Percentiles rank a stretch among this genome's conserved stretches.
Evolutionary conservation across 1,140 invertebrate genomes (phyloP).

Genomic region (Elymnias hypermnestra): DNA sequence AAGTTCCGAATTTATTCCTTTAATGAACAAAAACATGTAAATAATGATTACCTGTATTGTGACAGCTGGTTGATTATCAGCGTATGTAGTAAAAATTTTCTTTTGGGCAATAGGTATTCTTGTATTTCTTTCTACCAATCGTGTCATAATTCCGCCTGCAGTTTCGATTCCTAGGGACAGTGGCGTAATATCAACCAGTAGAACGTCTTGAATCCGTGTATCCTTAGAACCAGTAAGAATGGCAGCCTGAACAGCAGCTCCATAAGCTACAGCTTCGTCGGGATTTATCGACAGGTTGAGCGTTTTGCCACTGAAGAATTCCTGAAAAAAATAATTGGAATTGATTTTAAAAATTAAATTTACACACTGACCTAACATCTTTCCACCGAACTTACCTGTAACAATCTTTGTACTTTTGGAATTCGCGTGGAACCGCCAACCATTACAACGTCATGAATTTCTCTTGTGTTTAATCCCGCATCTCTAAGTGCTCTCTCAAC

Average conservation of each 20-base stretch:
- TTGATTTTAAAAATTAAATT: too few relatives aligned
- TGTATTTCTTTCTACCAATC: conserved; percentile 81
- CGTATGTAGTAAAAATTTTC: conserved; percentile 80
- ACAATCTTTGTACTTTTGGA: conserved; percentile 80
- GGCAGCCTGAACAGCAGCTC: conserved; percentile 86
- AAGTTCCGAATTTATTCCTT: too few relatives aligned
- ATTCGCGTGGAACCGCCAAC: conserved; percentile 82
- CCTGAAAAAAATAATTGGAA: conserved; percentile 45
- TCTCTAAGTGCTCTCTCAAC: conserved; percentile 85
- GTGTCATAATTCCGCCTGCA: conserved; percentile 82
- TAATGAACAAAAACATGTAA: too few relatives aligned
- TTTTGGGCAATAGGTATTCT: conserved; percentile 83
- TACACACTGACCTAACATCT: too few relatives aligned
- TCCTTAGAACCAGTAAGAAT: conserved; percentile 82
- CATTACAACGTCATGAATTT: conserved; percentile 81
- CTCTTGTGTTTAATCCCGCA: conserved; percentile 84
- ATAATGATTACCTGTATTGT: conserved; percentile 86
- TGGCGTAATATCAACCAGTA: conserved; percentile 84
- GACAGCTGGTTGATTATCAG: conserved; percentile 85
- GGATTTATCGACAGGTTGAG: conserved; percentile 86
- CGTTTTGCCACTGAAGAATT: conserved; percentile 80
- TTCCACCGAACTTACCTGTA: conserved; percentile 48
- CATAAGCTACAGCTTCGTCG: conserved; percentile 86
- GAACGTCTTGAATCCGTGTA: conserved; percentile 85
- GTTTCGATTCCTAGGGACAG: conserved; percentile 84